These are phyloP conservation scores for Gouania willdenowi DNA, from an alignment of 2,797 vertebrate genomes.

Conservation along the genomic window DNA sequence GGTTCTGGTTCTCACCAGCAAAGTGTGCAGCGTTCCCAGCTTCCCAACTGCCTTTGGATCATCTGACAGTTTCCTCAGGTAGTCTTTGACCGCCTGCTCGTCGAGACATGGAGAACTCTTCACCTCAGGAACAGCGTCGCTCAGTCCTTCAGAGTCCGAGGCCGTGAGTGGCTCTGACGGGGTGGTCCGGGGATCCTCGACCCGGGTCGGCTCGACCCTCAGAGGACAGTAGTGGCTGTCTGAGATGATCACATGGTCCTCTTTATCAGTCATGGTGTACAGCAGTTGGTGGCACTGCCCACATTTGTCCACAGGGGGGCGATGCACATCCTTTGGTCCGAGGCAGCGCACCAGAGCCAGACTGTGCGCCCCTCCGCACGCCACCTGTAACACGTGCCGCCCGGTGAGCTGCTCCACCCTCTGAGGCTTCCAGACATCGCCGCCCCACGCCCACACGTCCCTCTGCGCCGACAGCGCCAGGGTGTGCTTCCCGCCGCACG, in stretches of 20 bases:
- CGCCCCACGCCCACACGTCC: slow-evolving; percentile 96
- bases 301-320: slow-evolving; percentile 85
- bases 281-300: slow-evolving; percentile 91
- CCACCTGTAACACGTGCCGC: slow-evolving; percentile 86
- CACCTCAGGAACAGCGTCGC: not conserved
- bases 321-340: slow-evolving; percentile 76
- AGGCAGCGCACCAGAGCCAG: slow-evolving; percentile 87
- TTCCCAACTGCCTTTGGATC: slow-evolving; percentile 61
- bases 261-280: slow-evolving; percentile 97
- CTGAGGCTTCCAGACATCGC: slow-evolving; percentile 86
- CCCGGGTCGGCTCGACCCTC: slow-evolving; percentile 75
- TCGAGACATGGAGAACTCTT: slow-evolving; percentile 71
- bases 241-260: slow-evolving; percentile 98
- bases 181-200: slow-evolving; percentile 47
- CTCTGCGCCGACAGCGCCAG: slow-evolving; percentile 84
- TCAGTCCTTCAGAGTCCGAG: slow-evolving; percentile 20
- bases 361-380: slow-evolving; percentile 89
- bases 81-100: slow-evolving; percentile 80
- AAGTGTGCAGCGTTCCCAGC: slow-evolving; percentile 36
- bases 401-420: slow-evolving; percentile 89
- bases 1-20: slow-evolving; percentile 72
- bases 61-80: slow-evolving; percentile 75
- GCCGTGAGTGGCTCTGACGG: slow-evolving; percentile 59
- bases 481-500: slow-evolving; percentile 88
- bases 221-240: slow-evolving; percentile 90